phyloP scores from a whole-genome alignment of 2,888 invertebrate genomes.

The Cynaeus angustus region DNA sequence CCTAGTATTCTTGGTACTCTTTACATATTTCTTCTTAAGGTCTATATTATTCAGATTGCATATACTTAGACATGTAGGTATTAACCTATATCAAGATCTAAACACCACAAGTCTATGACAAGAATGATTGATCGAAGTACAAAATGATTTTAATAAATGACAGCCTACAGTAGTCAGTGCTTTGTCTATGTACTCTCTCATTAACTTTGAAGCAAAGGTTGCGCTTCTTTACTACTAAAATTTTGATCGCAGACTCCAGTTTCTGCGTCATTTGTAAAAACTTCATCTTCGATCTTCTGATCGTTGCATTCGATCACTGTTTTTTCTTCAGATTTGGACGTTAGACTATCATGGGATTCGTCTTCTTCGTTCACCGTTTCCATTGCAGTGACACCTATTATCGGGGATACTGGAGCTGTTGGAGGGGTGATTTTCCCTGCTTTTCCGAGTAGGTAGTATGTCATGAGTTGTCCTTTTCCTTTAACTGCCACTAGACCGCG shows the following conservation, averaged over 20 bases:
- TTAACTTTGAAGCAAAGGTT: slow-evolving; percentile 65
- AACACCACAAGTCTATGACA: slow-evolving; percentile 26
- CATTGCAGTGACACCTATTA: slow-evolving; percentile 64
- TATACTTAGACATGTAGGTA: slow-evolving; percentile 29
- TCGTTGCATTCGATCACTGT: slow-evolving; percentile 68
- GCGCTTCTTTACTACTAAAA: slow-evolving; percentile 63
- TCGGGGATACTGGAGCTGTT: slow-evolving; percentile 67
- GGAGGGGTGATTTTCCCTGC: slow-evolving; percentile 69
- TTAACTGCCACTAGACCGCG: slow-evolving; percentile 96
- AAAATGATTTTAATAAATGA: slow-evolving; percentile 32
- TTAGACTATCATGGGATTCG: slow-evolving; percentile 69
- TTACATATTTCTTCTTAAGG: slow-evolving; percentile 13
- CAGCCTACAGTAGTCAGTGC: slow-evolving; percentile 44
- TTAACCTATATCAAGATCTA: slow-evolving; percentile 28
- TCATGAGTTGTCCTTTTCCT: slow-evolving; percentile 97
- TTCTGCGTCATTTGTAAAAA: slow-evolving; percentile 63
- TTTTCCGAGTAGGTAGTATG: slow-evolving; percentile 88
- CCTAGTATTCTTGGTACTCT: slow-evolving; percentile 30
- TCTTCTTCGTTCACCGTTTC: slow-evolving; percentile 71
- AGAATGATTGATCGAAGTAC: slow-evolving; percentile 35
- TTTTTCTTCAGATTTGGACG: slow-evolving; percentile 69
- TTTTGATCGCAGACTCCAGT: slow-evolving; percentile 59
- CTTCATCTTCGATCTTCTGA: slow-evolving; percentile 64
- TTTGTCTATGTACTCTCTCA: slow-evolving; percentile 53
- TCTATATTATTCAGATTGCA: slow-evolving; percentile 34